phyloP scores from a whole-genome alignment of 2,113 vertebrate genomes.

The Elanoides forficatus region DNA sequence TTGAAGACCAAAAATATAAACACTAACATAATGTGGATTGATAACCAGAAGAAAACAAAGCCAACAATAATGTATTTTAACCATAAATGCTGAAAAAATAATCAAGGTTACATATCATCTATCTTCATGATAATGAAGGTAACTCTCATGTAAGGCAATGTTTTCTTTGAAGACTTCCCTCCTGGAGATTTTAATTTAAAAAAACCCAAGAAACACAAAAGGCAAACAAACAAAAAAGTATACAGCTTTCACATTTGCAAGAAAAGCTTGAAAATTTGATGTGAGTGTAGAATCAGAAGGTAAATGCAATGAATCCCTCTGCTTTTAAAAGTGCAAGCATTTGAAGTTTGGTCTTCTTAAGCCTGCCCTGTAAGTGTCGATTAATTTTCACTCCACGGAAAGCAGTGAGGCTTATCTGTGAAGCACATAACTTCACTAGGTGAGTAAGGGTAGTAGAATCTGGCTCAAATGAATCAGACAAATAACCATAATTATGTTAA shows the following conservation, averaged over 20 bases:
- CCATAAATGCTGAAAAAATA: background rate
- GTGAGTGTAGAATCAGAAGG: background rate
- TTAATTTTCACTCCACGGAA: background rate
- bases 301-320: background rate
- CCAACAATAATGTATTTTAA: background rate
- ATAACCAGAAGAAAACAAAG: background rate
- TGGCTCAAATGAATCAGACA: slow-evolving; percentile 5
- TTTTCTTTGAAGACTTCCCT: background rate
- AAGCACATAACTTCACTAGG: background rate
- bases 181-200: background rate
- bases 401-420: background rate
- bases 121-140: background rate
- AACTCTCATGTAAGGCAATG: background rate
- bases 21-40: background rate
- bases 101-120: background rate
- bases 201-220: background rate
- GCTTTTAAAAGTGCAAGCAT: background rate
- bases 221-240: background rate
- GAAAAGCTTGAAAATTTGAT: background rate
- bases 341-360: background rate
- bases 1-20: background rate
- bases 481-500: slow-evolving; percentile 35
- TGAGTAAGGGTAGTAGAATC: background rate
- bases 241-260: background rate
- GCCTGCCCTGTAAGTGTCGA: background rate